These are phyloP conservation scores for Nilaparvata lugens DNA, from an alignment of 1,140 invertebrate species.

Conservation along the genomic window DNA sequence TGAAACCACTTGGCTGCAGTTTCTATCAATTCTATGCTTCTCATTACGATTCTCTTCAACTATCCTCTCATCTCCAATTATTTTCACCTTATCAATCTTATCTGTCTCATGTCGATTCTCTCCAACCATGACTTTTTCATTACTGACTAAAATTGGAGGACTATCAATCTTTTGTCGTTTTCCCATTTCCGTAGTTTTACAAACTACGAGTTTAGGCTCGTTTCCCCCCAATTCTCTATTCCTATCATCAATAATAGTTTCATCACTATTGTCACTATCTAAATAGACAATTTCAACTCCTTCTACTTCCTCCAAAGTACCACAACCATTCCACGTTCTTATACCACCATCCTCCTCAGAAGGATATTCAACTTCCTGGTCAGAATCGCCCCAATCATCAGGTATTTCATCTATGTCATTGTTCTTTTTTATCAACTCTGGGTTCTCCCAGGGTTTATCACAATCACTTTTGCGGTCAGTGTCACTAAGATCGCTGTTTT, in stretches of 20 bases:
- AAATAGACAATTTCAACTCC: conserved; percentile 17
- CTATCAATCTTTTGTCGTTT: background rate
- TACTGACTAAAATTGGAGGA: no score
- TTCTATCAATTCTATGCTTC: background rate
- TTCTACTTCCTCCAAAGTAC: conserved; percentile 20
- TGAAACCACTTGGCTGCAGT: no score
- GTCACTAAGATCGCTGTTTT: conserved; percentile 27
- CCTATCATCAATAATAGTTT: background rate
- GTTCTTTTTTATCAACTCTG: conserved; percentile 16
- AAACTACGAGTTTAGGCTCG: background rate
- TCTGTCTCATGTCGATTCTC: background rate
- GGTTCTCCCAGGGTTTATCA: conserved; percentile 20
- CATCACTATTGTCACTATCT: conserved; percentile 3
- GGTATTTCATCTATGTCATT: conserved; percentile 19
- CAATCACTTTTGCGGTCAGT: conserved; percentile 10
- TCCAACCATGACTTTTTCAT: background rate
- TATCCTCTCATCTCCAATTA: background rate
- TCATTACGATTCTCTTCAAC: background rate
- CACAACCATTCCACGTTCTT: conserved; percentile 20
- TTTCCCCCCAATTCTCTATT: background rate
- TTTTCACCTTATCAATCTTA: background rate
- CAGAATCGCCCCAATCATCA: conserved; percentile 15
- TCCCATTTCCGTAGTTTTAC: background rate
- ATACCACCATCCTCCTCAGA: conserved; percentile 22
- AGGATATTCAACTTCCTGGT: conserved; percentile 1